These are phyloP conservation scores for Corythoichthys intestinalis DNA, from an alignment of 2,113 vertebrate species.

Conservation along the genomic window DNA sequence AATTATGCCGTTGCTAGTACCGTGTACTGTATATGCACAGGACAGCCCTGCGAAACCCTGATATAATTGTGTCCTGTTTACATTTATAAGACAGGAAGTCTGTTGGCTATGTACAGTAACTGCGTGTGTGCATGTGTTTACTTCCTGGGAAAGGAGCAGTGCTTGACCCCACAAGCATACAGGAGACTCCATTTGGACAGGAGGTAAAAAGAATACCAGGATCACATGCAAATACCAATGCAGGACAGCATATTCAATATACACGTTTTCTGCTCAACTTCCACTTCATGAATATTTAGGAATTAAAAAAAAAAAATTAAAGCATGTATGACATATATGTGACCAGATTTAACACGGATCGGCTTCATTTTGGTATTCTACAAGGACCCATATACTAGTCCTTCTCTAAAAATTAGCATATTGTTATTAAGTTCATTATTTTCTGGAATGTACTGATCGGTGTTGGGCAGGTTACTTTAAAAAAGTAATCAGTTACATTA, in stretches of 20 bases:
- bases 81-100: constrained; percentile 2
- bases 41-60: constrained; percentile 3
- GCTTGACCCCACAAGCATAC: constrained; percentile 12
- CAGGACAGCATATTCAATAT: too few relatives aligned
- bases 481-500: too few relatives aligned
- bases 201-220: constrained; percentile 14
- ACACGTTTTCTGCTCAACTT: too few relatives aligned
- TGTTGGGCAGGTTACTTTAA: too few relatives aligned
- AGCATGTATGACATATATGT: neutral
- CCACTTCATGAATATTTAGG: too few relatives aligned
- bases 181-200: constrained; percentile 15
- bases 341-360: neutral
- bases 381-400: neutral
- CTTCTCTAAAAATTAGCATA: too few relatives aligned
- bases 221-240: neutral
- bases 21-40: constrained; percentile 18
- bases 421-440: too few relatives aligned
- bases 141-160: constrained; percentile 18
- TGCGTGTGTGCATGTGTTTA: constrained; percentile 12
- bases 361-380: neutral
- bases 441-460: too few relatives aligned
- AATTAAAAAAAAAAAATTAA: neutral
- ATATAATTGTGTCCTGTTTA: constrained; percentile 11
- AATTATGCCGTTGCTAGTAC: constrained; percentile 19
- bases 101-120: neutral